phyloP scores from a whole-genome alignment of 92 coral and sea anemone species.

The Plumapathes pennacea region DNA sequence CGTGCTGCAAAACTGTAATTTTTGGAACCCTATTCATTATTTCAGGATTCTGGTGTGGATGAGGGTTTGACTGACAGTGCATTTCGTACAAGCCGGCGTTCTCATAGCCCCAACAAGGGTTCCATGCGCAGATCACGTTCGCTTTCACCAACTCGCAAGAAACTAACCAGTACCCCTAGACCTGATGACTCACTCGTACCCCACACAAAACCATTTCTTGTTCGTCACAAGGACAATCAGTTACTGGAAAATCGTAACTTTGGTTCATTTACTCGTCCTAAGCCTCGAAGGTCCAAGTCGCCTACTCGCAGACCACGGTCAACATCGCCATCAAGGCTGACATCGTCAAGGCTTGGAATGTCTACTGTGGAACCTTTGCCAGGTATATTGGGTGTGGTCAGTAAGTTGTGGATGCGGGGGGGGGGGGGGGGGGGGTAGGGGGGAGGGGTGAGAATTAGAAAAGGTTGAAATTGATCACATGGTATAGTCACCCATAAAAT shows the following conservation, averaged over 20 bases:
- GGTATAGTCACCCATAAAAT: too few relatives aligned
- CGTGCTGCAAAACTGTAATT: too few relatives aligned
- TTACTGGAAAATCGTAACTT: slow-evolving; percentile 99
- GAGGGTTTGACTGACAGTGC: slow-evolving; percentile 77
- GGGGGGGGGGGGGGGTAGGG: too few relatives aligned
- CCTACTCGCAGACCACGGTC: slow-evolving; percentile 94
- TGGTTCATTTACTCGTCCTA: slow-evolving; percentile 96
- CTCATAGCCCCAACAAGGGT: slow-evolving; percentile 72
- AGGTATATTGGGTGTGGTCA: slow-evolving; percentile 31
- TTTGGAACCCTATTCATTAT: too few relatives aligned
- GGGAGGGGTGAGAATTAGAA: too few relatives aligned
- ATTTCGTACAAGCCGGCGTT: slow-evolving; percentile 69
- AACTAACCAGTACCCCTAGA: slow-evolving; percentile 75
- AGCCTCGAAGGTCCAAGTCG: slow-evolving; percentile 91
- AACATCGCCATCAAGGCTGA: slow-evolving; percentile 78
- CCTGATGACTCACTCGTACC: slow-evolving; percentile 77
- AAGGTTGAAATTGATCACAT: too few relatives aligned
- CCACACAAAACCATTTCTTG: slow-evolving; percentile 81
- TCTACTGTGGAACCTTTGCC: slow-evolving; percentile 79
- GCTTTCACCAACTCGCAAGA: slow-evolving; percentile 74
- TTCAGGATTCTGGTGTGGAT: slow-evolving; percentile 89
- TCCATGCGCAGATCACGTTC: slow-evolving; percentile 69
- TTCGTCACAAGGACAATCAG: slow-evolving; percentile 81
- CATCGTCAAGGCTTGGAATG: slow-evolving; percentile 72
- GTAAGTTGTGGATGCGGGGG: not conserved